Percentiles rank a stretch among this genome's conserved stretches.
Evolutionary conservation across 2,888 invertebrate genomes (phyloP).

Genomic region (Troides oblongomaculatus): DNA sequence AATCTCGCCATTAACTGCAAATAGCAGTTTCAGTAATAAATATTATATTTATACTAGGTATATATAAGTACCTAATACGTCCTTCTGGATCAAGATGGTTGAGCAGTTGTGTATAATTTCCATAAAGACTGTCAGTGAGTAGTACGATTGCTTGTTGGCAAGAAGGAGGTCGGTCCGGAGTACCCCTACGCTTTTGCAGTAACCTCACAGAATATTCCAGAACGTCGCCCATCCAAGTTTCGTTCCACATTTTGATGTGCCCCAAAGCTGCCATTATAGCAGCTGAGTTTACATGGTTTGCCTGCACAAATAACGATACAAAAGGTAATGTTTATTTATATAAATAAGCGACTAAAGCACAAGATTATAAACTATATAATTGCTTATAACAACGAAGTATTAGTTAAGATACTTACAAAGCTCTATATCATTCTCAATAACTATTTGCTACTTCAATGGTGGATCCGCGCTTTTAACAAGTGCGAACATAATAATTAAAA

Average conservation of each 20-base stretch:
- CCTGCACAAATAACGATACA: constrained; percentile 42
- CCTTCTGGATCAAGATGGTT: constrained; percentile 57
- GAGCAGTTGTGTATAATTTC: constrained; percentile 56
- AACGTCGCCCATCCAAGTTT: constrained; percentile 54
- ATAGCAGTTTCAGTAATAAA: no score
- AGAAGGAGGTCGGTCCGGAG: constrained; percentile 47
- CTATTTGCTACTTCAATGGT: no score
- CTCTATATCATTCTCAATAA: no score
- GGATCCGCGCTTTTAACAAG: no score
- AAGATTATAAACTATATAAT: no score
- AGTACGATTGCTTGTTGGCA: constrained; percentile 73
- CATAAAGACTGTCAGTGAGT: constrained; percentile 63
- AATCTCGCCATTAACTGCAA: no score
- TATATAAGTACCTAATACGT: constrained; percentile 51
- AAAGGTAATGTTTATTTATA: no score
- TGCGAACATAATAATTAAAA: no score
- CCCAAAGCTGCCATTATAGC: constrained; percentile 66
- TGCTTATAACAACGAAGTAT: no score
- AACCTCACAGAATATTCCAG: constrained; percentile 52
- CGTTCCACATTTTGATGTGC: constrained; percentile 48
- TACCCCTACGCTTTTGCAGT: constrained; percentile 46
- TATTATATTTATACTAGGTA: no score
- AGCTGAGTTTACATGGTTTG: constrained; percentile 71
- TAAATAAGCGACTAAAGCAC: no score
- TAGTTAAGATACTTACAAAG: no score